These are phyloP conservation scores for Micrasema minimum DNA, from an alignment of 1,140 invertebrate genomes.

Conservation along the genomic window DNA sequence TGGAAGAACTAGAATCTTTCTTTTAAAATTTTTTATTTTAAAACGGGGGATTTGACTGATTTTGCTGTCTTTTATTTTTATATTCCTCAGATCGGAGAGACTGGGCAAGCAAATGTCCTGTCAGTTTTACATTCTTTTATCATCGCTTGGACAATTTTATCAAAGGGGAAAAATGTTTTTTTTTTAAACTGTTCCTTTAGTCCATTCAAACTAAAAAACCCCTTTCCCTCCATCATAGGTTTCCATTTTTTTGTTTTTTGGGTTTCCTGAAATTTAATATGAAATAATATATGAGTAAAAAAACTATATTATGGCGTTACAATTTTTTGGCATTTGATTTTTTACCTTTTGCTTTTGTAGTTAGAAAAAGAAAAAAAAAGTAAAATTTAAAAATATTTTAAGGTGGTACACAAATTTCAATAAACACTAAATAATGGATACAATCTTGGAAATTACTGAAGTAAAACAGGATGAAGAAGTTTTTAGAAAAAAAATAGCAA, in stretches of 20 bases:
- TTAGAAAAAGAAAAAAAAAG: no score
- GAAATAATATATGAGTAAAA: not conserved
- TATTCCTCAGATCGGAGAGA: conserved; percentile 67
- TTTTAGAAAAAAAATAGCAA: no score
- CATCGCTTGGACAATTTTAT: conserved; percentile 74
- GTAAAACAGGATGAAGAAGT: no score
- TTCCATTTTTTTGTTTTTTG: conserved; percentile 20
- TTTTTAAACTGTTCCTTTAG: conserved; percentile 89
- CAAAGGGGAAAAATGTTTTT: conserved; percentile 78
- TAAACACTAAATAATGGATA: no score
- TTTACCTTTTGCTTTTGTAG: no score
- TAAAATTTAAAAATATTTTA: no score
- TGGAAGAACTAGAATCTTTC: conserved; percentile 60
- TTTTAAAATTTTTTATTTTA: conserved; percentile 66
- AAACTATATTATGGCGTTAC: no score
- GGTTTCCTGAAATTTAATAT: conserved; percentile 39
- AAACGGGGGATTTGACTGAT: conserved; percentile 59
- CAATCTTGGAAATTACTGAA: no score
- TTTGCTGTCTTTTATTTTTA: conserved; percentile 61
- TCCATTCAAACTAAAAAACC: conserved; percentile 97
- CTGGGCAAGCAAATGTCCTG: conserved; percentile 64
- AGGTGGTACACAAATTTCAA: no score
- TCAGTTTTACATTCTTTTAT: conserved; percentile 63
- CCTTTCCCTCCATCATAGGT: conserved; percentile 77
- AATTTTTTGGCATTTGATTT: no score